A percentile compares a stretch with the other conserved stretches of the same genome.
phyloP scores from a whole-genome alignment of 2,888 invertebrate species.

The Drosophila lacicola region DNA sequence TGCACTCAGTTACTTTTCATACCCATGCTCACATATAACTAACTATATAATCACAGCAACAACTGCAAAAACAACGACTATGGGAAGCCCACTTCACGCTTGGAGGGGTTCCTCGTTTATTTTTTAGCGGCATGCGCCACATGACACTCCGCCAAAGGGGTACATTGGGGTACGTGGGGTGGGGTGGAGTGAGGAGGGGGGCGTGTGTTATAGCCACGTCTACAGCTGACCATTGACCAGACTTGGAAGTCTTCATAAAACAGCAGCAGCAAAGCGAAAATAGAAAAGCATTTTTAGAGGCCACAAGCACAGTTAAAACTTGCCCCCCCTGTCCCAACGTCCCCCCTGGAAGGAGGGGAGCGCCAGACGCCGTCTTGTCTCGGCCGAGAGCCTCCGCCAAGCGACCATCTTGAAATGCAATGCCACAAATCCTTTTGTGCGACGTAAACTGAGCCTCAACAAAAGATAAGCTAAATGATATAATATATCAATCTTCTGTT shows the following conservation, averaged over 20 bases:
- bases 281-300: conserved; percentile 28
- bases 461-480: conserved; percentile 8
- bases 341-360: neutral
- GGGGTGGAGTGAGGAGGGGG: conserved; percentile 6
- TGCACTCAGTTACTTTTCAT: conserved; percentile 42
- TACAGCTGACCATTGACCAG: conserved; percentile 75
- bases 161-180: neutral
- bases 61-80: conserved; percentile 40
- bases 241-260: conserved; percentile 28
- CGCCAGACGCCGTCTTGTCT: conserved; percentile 58
- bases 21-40: conserved; percentile 44
- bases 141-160: conserved; percentile 65
- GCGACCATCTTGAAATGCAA: conserved; percentile 29
- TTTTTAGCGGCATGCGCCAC: conserved; percentile 70
- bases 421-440: conserved; percentile 53
- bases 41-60: conserved; percentile 43
- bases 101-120: conserved; percentile 38
- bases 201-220: conserved; percentile 22
- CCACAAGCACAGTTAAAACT: conserved; percentile 38
- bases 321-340: neutral
- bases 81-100: conserved; percentile 74
- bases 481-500: neutral
- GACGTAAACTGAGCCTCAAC: conserved; percentile 36
- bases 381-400: conserved; percentile 71
- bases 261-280: conserved; percentile 41